A percentile compares a stretch with the other conserved stretches of the same genome.
Evolutionary conservation across 2,113 vertebrate species (phyloP).

Genomic region (Mesitornis unicolor): DNA sequence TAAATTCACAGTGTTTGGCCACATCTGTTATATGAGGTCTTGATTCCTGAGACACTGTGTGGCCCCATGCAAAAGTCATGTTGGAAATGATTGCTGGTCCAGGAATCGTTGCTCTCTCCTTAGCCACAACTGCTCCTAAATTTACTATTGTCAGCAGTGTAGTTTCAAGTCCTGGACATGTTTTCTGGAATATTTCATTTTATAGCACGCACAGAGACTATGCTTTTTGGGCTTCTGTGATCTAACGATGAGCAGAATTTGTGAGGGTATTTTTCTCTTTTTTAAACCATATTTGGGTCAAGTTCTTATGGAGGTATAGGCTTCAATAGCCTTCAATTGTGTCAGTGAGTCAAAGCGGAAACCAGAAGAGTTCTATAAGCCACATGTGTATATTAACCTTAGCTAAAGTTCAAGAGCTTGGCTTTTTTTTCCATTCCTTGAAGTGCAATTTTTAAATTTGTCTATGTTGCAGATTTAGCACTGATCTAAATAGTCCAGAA

Average conservation of each 20-base stretch:
- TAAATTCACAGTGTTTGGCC: neutral
- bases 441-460: neutral
- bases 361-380: neutral
- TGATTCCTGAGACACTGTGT: neutral
- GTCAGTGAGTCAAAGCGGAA: neutral
- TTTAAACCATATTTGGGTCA: neutral
- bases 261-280: neutral
- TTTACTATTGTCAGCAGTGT: neutral
- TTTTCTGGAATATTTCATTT: neutral
- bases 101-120: neutral
- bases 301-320: neutral
- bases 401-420: neutral
- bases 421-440: neutral
- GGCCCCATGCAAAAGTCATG: fast-evolving
- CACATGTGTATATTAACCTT: neutral
- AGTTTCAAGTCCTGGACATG: neutral
- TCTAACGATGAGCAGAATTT: neutral
- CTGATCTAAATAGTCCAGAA: neutral
- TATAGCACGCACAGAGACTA: fast-evolving
- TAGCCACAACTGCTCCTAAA: neutral
- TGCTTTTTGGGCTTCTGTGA: neutral
- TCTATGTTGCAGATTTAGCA: neutral
- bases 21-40: neutral
- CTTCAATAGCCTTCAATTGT: neutral
- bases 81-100: neutral